phyloP scores from a whole-genome alignment of 2,888 invertebrate species.

The Tuta absoluta region DNA sequence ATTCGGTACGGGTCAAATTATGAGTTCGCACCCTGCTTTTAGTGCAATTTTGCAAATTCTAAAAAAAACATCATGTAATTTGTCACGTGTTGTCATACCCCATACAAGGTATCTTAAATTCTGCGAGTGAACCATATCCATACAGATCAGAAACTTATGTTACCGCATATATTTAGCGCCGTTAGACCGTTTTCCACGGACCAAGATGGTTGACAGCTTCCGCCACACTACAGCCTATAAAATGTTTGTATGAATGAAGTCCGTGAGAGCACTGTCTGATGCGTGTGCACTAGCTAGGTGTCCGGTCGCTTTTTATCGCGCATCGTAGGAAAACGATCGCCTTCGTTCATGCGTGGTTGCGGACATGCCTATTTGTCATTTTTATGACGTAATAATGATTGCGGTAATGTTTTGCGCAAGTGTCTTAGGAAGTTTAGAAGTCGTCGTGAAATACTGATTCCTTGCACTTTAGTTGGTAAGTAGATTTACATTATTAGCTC shows the following conservation, averaged over 20 bases:
- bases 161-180: too few relatives aligned
- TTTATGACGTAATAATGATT: constrained; percentile 74
- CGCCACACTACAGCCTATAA: constrained; percentile 60
- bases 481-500: too few relatives aligned
- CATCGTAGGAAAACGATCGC: constrained; percentile 48
- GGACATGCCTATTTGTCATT: constrained; percentile 68
- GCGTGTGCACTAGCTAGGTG: constrained; percentile 41
- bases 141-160: too few relatives aligned
- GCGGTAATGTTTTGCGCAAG: constrained; percentile 46
- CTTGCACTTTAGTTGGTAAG: too few relatives aligned
- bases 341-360: constrained; percentile 53
- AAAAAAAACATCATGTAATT: too few relatives aligned
- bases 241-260: constrained; percentile 68
- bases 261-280: constrained; percentile 70
- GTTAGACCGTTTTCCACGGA: constrained; percentile 34
- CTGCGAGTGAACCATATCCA: too few relatives aligned
- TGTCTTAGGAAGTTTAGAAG: constrained; percentile 36
- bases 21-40: too few relatives aligned
- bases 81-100: too few relatives aligned
- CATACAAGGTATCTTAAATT: too few relatives aligned
- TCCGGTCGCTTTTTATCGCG: constrained; percentile 51
- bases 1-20: too few relatives aligned
- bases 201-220: constrained; percentile 55
- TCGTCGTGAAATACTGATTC: too few relatives aligned
- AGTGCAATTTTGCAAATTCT: too few relatives aligned